Base-by-base conservation (phyloP, 2,888 invertebrate genomes). In the Volucella inflata region DNA sequence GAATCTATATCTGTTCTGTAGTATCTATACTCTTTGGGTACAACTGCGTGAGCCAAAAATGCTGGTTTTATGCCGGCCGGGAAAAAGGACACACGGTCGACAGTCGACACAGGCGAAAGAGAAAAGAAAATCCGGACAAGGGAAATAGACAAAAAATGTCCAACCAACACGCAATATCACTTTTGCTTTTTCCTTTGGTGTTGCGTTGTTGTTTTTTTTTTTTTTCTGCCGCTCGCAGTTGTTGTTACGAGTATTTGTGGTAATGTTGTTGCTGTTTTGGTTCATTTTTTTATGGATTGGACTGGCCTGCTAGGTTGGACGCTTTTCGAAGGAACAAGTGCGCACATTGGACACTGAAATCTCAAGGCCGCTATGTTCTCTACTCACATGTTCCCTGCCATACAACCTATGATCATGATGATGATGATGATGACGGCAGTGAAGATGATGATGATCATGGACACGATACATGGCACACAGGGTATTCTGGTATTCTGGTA, bases 101-200 rank as follows among this genome's bases (percentile, higher is more conserved):
- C 16, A 42, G 12, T 4, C 16, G 46, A 50, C n/a, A 44, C 46
- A 14, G 53, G 62, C 48, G 11, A 42, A 72, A 50, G 64, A 50
- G 60, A 76, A 59, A 77, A 48, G 44, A 71, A 68, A 65, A 79
- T 68, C 55, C 78, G 74, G 75, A 81, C 71, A 64, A 55, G 48
- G 38, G 67, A 82, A 82, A 82, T 72, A 68, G 72, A 46, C 70
- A 71, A 70, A 75, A 71, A 51, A 81, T 76, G 76, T 60, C 71
- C 85, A 72, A 72, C 67, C 76, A 85, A 85, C 85, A 85, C 85
- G 85, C 85, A 85, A 85, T 64, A 72, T 81, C 81, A 77, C 81
- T 85, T 72, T 85, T 81, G 76, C 81, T 78, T 83, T 77, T 81
- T 80, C 60, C 80, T 65, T 83, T 79, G 50, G 14, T 57, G 50